phyloP scores from a whole-genome alignment of 2,113 vertebrate species.

The Lota lota region DNA sequence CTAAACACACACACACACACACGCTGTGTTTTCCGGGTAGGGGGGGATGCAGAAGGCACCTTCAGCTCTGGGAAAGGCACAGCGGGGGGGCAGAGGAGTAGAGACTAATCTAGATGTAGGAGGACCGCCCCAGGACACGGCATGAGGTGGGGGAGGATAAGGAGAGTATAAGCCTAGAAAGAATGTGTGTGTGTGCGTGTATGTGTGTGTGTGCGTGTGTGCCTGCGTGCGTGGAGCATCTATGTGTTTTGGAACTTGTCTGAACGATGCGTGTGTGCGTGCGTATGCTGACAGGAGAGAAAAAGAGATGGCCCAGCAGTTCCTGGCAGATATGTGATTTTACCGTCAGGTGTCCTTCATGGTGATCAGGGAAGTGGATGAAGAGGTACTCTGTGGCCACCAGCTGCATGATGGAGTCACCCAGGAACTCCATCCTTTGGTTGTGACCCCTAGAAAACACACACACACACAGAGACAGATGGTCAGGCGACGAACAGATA shows the following conservation, averaged over 20 bases:
- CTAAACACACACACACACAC: neutral
- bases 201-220: neutral
- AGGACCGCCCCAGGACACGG: neutral
- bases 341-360: constrained; percentile 97
- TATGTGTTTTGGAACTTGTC: neutral
- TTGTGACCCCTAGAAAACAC: constrained; percentile 88
- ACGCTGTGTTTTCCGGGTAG: neutral
- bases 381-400: constrained; percentile 98
- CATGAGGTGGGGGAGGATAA: neutral
- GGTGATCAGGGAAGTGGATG: constrained; percentile 98
- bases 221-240: neutral
- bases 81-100: constrained; percentile 3
- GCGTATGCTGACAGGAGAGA: neutral
- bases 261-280: neutral
- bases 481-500: too few species aligned
- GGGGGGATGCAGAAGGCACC: neutral
- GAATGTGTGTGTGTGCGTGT: neutral
- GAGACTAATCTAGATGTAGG: constrained; percentile 4
- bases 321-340: too few species aligned
- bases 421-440: constrained; percentile 99
- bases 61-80: neutral
- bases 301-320: too few species aligned
- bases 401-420: constrained; percentile 98
- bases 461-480: neutral
- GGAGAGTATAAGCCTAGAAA: neutral